Evolutionary conservation across 2,888 invertebrate species (phyloP).

Genomic region (Ariolimax columbianus): DNA sequence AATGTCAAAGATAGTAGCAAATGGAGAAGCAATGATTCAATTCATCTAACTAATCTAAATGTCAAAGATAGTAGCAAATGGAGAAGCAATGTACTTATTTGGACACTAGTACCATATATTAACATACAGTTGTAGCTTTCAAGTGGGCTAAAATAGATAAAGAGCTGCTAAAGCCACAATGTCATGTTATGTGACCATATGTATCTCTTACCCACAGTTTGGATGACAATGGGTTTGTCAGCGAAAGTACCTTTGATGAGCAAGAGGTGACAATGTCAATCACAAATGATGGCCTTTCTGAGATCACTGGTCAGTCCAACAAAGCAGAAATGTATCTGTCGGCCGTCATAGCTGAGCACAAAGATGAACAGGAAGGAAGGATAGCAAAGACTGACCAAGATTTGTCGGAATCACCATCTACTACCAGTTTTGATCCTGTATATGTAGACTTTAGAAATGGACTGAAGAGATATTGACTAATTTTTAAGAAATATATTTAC

Average conservation of each 20-base stretch:
- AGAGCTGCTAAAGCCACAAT: too few relatives aligned
- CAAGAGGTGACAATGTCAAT: conserved; percentile 68
- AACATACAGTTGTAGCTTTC: too few relatives aligned
- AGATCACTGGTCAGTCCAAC: conserved; percentile 16
- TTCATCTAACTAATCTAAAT: too few relatives aligned
- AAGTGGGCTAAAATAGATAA: too few relatives aligned
- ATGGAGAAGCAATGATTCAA: too few relatives aligned
- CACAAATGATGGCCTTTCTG: conserved; percentile 55
- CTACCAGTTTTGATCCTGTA: neutral
- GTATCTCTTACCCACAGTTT: conserved; percentile 42
- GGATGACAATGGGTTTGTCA: conserved; percentile 66
- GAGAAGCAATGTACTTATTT: too few relatives aligned
- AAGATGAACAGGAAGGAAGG: conserved; percentile 2
- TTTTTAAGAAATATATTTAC: neutral
- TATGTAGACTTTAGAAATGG: conserved; percentile 34
- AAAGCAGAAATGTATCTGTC: conserved; percentile 38
- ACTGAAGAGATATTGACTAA: conserved; percentile 11
- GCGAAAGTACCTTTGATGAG: conserved; percentile 61
- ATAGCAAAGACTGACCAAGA: neutral
- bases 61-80: too few relatives aligned
- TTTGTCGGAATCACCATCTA: neutral
- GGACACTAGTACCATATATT: too few relatives aligned
- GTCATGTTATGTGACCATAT: neutral
- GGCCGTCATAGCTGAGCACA: conserved; percentile 23
- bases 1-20: too few relatives aligned